Evolutionary conservation across 1,140 invertebrate species (phyloP), one percentile per base, ranked within the genome.

Genomic region (Himalopsyche phryganea): DNA sequence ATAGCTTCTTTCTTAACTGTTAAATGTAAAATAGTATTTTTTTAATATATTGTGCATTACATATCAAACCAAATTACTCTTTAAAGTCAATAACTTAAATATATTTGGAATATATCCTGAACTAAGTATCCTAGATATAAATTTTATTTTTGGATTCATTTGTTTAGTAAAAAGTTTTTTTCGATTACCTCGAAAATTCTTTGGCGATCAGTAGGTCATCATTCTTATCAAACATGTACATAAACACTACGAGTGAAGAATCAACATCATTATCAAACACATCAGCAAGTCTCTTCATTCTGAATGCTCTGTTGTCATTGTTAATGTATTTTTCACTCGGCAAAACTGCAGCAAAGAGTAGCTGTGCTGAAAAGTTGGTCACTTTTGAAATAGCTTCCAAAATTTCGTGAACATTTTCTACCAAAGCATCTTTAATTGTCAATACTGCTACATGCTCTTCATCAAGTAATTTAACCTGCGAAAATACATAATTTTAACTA

Each of bases 391-490:
- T 14, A 20, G 41, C 19, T 19, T 15, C n/a, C 10, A 66, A 15
- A n/a, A 60, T 51, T n/a, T 54, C 49, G 6, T 48, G 13, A 3
- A 60, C 7, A 59, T 66, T 51, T 56, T 66, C 62, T 36, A 60
- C 19, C 13, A 61, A 19, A 18, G 28, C 46, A 45, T 58, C 46
- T 55, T 58, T 28, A 7, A 66, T 11, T 36, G 17, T 56, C 14
- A 67, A 28, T 0, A 66, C 28, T 18, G 47, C 48, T 23, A 68
- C 49, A 45, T 68, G 47, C 11, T 61, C 48, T 49, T 57, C n/a
- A 23, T 59, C 41, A 36, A 68, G 58, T n/a, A 56, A 15, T 65
- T 66, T 67, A 2, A 68, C 63, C 66, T 68, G 50, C 19, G 56
- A 52, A 50, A 33, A 48, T 17, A 36, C n/a, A n/a, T n/a, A n/a